Evolutionary conservation across 2,888 invertebrate species (phyloP).

Genomic region (Caenorhabditis japonica): DNA sequence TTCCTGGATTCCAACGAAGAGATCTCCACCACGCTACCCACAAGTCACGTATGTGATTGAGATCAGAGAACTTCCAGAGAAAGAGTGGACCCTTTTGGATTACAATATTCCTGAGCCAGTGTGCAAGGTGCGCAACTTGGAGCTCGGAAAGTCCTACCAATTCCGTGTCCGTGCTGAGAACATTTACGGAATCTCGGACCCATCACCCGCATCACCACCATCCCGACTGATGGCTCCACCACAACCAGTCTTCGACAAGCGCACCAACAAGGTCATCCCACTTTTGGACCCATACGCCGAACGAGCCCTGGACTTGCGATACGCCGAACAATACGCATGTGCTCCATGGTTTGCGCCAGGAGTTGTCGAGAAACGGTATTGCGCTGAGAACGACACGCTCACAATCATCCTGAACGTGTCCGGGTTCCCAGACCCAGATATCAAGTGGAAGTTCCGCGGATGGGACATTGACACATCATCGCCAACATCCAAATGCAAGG

Average conservation of each 20-base stretch:
- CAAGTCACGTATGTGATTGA: conserved; percentile 95
- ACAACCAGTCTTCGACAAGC: conserved; percentile 75
- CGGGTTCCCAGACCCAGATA: conserved; percentile 94
- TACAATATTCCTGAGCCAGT: conserved; percentile 86
- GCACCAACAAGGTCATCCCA: conserved; percentile 76
- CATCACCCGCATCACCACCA: conserved; percentile 86
- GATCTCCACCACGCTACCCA: conserved; percentile 85
- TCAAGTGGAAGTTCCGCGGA: conserved; percentile 78
- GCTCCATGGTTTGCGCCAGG: conserved; percentile 84
- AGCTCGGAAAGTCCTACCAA: conserved; percentile 93
- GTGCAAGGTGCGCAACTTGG: conserved; percentile 89
- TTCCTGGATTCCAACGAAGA: conserved; percentile 93
- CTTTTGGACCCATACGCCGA: conserved; percentile 77
- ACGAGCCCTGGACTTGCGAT: conserved; percentile 69
- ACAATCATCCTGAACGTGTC: conserved; percentile 94
- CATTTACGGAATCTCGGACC: conserved; percentile 94
- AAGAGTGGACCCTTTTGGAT: conserved; percentile 86
- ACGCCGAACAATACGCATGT: conserved; percentile 77
- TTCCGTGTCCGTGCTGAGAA: conserved; percentile 96
- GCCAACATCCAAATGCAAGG: conserved; percentile 69
- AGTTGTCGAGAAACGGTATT: conserved; percentile 84
- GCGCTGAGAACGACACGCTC: conserved; percentile 90
- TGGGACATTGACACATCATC: conserved; percentile 73
- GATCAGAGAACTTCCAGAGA: conserved; percentile 91
- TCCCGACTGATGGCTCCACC: conserved; percentile 76